A percentile compares a stretch with the other conserved stretches of the same genome.
Evolutionary conservation across 2,797 vertebrate species (phyloP).

Genomic region (Coilia nasus): DNA sequence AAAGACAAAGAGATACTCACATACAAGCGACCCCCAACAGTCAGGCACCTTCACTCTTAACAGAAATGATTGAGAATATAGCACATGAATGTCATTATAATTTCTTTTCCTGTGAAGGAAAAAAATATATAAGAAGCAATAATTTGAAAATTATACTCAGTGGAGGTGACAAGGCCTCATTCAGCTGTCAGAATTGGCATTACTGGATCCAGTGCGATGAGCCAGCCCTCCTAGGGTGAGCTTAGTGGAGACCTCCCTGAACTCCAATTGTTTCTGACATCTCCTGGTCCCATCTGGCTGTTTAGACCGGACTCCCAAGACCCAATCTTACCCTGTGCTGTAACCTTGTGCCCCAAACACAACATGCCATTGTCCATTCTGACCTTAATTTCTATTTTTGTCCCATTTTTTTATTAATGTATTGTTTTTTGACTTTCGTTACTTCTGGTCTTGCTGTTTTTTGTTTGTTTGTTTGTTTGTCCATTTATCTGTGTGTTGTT

Average conservation of each 20-base stretch:
- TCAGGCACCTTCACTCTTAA: not conserved
- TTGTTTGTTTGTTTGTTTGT: conserved; percentile 57
- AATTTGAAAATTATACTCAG: not conserved
- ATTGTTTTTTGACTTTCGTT: conserved; percentile 66
- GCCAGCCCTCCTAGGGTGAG: not conserved
- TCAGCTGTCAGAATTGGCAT: not conserved
- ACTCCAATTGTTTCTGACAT: not conserved
- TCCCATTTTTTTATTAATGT: conserved; percentile 44
- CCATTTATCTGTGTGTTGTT: conserved; percentile 58
- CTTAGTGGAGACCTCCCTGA: not conserved
- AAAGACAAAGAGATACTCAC: not conserved
- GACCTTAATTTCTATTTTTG: conserved; percentile 85
- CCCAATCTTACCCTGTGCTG: conserved; percentile 66
- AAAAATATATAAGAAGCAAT: not conserved
- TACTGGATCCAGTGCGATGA: not conserved
- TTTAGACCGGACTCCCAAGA: conserved; percentile 67
- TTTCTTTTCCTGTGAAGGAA: not conserved
- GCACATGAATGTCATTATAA: not conserved
- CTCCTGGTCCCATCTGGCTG: not conserved
- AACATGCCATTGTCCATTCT: conserved; percentile 90
- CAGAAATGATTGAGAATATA: not conserved
- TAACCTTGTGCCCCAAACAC: conserved; percentile 76
- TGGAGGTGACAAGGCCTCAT: not conserved
- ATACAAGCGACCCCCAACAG: not conserved
- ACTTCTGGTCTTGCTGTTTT: conserved; percentile 40